Percentiles rank a stretch among this genome's conserved stretches.
Conservation (phyloP, 2,888 invertebrate genomes). For the Melieria omissa region DNA sequence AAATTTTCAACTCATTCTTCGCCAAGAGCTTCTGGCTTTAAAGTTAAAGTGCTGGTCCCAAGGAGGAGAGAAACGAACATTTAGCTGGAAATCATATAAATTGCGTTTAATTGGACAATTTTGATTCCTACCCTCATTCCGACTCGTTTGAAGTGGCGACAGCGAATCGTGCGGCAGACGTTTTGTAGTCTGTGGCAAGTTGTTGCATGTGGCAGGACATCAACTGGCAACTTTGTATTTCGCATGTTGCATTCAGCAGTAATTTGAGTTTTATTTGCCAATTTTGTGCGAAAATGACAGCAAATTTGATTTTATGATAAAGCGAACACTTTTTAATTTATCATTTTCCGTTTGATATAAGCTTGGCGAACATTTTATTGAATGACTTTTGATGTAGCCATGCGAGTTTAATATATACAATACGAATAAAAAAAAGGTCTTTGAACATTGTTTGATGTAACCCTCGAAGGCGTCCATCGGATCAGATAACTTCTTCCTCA, state of each 20-base stretch:
- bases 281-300: neutral
- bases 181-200: too few relatives aligned
- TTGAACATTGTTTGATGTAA: too few relatives aligned
- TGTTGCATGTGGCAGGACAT: constrained; percentile 6
- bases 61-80: constrained; percentile 23
- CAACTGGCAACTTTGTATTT: neutral
- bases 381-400: too few relatives aligned
- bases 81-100: constrained; percentile 58
- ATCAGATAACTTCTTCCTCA: too few relatives aligned
- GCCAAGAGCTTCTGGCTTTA: constrained; percentile 9
- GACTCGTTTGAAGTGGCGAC: constrained; percentile 49
- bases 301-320: constrained; percentile 8
- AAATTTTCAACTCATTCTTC: neutral
- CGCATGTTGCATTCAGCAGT: constrained; percentile 6
- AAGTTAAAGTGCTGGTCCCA: neutral
- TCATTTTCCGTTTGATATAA: neutral
- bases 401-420: too few relatives aligned
- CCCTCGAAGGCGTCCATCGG: too few relatives aligned
- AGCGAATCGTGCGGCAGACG: too few relatives aligned
- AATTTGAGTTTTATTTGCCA: constrained; percentile 38
- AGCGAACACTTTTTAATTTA: neutral
- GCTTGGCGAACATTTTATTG: too few relatives aligned
- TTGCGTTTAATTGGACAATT: constrained; percentile 63
- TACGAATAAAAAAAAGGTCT: too few relatives aligned
- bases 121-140: constrained; percentile 40